These are phyloP conservation scores for Neoniphon sammara DNA, from an alignment of 2,797 vertebrate genomes.

Conservation along the genomic window DNA sequence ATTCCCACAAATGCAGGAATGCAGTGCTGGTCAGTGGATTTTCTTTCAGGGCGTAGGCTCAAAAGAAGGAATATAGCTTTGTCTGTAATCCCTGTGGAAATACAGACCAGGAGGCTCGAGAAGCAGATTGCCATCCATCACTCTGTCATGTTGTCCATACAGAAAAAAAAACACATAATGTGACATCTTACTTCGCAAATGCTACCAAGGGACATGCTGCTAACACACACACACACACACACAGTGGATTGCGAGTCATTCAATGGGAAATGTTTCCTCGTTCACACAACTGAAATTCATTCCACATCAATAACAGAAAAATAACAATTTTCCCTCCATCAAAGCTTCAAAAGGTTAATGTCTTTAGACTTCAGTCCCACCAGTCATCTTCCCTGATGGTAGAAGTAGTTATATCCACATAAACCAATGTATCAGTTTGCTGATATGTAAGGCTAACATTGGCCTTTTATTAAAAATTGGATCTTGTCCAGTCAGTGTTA, in stretches of 20 bases:
- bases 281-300: conserved; percentile 4
- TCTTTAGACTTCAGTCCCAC: neutral
- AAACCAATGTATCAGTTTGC: no score
- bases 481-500: no score
- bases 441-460: no score
- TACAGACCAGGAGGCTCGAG: conserved; percentile 46
- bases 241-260: conserved; percentile 4
- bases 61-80: conserved; percentile 4
- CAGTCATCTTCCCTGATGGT: neutral
- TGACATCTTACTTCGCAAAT: conserved; percentile 33
- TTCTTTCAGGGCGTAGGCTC: conserved; percentile 15
- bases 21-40: conserved; percentile 7
- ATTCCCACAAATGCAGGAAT: neutral
- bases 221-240: conserved; percentile 9
- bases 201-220: neutral
- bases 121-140: conserved; percentile 68
- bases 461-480: no score
- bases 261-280: conserved; percentile 4
- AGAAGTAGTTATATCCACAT: neutral
- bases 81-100: conserved; percentile 23
- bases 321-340: neutral
- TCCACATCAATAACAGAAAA: conserved; percentile 10
- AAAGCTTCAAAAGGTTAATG: neutral
- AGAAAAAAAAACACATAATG: conserved; percentile 31
- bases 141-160: conserved; percentile 60